These are phyloP conservation scores for Embiotoca jacksoni DNA, from an alignment of 2,113 vertebrate species.

Conservation along the genomic window DNA sequence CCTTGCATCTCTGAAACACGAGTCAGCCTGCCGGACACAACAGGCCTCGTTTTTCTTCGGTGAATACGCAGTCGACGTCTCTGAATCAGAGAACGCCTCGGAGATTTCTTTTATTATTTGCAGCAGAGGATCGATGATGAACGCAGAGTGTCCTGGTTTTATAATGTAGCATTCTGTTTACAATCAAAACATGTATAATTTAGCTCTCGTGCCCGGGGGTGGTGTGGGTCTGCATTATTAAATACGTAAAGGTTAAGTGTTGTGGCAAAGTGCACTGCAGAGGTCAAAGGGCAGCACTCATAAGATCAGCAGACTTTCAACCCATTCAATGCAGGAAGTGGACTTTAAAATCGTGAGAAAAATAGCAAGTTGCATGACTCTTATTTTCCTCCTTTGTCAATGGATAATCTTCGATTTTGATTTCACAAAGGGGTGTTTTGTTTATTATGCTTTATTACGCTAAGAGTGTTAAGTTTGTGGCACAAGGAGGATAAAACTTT, in stretches of 20 bases:
- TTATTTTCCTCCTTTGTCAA: background rate
- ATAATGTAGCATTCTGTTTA: conserved; percentile 10
- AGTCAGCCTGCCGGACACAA: conserved; percentile 69
- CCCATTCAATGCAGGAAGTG: conserved; percentile 12
- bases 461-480: background rate
- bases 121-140: conserved; percentile 9
- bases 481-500: background rate
- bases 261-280: background rate
- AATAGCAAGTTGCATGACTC: background rate
- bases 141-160: background rate
- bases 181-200: background rate
- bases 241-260: conserved; percentile 11
- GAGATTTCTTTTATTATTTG: conserved; percentile 29
- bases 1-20: conserved; percentile 65
- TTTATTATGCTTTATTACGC: background rate
- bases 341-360: background rate
- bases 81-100: conserved; percentile 24
- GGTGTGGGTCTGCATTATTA: background rate
- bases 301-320: conserved; percentile 26
- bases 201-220: background rate
- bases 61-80: conserved; percentile 32
- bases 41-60: conserved; percentile 46
- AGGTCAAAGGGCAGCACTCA: conserved; percentile 39
- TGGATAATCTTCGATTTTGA: too few relatives aligned
- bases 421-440: too few relatives aligned